phyloP scores from a whole-genome alignment of 2,888 invertebrate species.

The Chaetoderma sp. region DNA sequence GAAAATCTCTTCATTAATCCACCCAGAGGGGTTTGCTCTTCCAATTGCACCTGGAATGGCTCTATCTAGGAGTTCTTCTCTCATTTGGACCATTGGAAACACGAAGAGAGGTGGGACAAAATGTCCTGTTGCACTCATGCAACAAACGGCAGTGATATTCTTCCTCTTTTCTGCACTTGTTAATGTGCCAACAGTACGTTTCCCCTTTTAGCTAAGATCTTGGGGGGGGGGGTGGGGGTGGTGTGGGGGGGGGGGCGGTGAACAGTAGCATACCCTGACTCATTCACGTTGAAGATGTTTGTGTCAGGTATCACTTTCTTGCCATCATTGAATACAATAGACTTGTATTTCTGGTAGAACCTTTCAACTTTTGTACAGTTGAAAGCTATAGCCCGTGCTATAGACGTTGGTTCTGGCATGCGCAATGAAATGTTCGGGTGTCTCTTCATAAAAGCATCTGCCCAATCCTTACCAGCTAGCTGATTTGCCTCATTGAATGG shows the following conservation, averaged over 20 bases:
- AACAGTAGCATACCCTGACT: too few species aligned
- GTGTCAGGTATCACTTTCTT: too few species aligned
- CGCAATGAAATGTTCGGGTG: slow-evolving; percentile 11
- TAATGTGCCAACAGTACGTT: too few species aligned
- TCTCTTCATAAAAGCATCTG: slow-evolving; percentile 11
- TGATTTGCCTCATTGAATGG: slow-evolving; percentile 14
- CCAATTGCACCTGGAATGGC: background rate
- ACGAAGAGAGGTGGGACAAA: background rate
- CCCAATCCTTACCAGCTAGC: slow-evolving; percentile 18
- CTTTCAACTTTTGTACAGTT: slow-evolving; percentile 11
- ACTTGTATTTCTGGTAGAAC: slow-evolving; percentile 15
- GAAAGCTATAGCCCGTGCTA: slow-evolving; percentile 12
- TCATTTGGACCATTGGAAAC: background rate
- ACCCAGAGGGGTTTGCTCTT: background rate
- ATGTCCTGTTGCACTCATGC: too few species aligned
- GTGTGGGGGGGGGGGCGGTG: too few species aligned
- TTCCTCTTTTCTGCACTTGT: too few species aligned
- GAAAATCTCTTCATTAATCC: slow-evolving; percentile 2
- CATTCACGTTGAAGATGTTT: too few species aligned
- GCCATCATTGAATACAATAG: too few species aligned
- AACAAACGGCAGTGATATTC: too few species aligned
- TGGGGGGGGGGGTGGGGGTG: too few species aligned
- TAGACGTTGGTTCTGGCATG: slow-evolving; percentile 11
- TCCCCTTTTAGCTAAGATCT: too few species aligned
- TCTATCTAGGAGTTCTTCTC: background rate